phyloP scores from a whole-genome alignment of 2,888 invertebrate species.

The Lissocephala sabroskyi region DNA sequence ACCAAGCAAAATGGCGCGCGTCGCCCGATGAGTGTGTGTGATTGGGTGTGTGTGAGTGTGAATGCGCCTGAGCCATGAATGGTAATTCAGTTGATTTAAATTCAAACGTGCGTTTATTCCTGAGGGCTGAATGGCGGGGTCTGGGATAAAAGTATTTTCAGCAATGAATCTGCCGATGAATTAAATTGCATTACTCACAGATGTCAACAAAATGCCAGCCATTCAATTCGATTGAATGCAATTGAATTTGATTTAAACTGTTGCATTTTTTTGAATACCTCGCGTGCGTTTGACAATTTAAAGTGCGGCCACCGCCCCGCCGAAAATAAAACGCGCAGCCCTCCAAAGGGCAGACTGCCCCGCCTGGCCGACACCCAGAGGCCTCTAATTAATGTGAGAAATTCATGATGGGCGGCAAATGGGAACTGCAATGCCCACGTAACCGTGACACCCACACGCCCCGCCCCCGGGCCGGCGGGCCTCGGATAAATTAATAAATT shows the following conservation, averaged over 20 bases:
- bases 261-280: constrained; percentile 9
- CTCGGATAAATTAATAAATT: constrained; percentile 54
- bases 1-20: background rate
- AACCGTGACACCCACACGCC: background rate
- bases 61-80: constrained; percentile 35
- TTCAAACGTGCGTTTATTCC: constrained; percentile 32
- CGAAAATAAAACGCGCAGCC: no score
- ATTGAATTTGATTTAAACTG: constrained; percentile 56
- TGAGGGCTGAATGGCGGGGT: background rate
- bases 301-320: constrained; percentile 15
- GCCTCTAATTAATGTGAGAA: constrained; percentile 58
- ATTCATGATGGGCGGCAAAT: constrained; percentile 7
- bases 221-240: constrained; percentile 61
- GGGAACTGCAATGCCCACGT: constrained; percentile 38
- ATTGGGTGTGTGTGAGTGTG: constrained; percentile 5
- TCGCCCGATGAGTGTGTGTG: background rate
- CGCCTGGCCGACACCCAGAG: no score
- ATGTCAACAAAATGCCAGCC: constrained; percentile 61
- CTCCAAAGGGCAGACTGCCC: no score
- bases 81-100: constrained; percentile 47
- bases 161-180: constrained; percentile 59
- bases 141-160: constrained; percentile 4
- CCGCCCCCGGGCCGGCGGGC: constrained; percentile 6
- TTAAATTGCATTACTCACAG: constrained; percentile 64
- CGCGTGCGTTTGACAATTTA: constrained; percentile 27